Evolutionary conservation across 1,140 invertebrate genomes (phyloP).

Genomic region (Drosophila paulistorum): DNA sequence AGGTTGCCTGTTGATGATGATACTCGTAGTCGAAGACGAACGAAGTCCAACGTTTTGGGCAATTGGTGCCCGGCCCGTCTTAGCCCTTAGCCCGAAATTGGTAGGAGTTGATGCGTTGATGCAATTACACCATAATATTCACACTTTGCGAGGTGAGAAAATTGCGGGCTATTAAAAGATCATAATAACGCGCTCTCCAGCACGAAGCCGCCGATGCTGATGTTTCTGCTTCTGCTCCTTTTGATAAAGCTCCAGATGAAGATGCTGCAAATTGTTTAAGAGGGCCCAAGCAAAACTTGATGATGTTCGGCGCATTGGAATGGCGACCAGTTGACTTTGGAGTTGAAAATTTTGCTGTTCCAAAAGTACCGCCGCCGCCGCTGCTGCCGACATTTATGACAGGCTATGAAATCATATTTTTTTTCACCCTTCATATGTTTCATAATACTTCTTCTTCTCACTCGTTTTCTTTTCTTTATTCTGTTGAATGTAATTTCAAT

Average conservation of each 20-base stretch:
- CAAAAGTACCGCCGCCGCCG: neutral
- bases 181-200: slow-evolving; percentile 68
- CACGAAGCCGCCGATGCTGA: slow-evolving; percentile 29
- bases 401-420: slow-evolving; percentile 71
- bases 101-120: slow-evolving; percentile 83
- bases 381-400: slow-evolving; percentile 75
- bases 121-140: slow-evolving; percentile 83
- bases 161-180: slow-evolving; percentile 83
- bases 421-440: slow-evolving; percentile 17
- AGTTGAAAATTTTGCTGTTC: slow-evolving; percentile 38
- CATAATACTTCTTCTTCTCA: neutral
- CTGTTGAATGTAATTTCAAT: slow-evolving; percentile 31
- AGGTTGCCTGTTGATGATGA: neutral
- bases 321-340: slow-evolving; percentile 18
- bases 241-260: slow-evolving; percentile 52
- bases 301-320: neutral
- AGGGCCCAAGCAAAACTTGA: slow-evolving; percentile 16
- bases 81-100: slow-evolving; percentile 78
- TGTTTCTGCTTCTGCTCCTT: neutral
- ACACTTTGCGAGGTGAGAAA: slow-evolving; percentile 83
- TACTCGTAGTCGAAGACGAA: neutral
- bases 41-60: slow-evolving; percentile 60
- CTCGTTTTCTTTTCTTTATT: slow-evolving; percentile 11
- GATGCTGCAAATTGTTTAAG: slow-evolving; percentile 71
- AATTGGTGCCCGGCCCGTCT: slow-evolving; percentile 68